phyloP scores from a whole-genome alignment of 2,797 vertebrate species.

The Bovichtus variegatus region DNA sequence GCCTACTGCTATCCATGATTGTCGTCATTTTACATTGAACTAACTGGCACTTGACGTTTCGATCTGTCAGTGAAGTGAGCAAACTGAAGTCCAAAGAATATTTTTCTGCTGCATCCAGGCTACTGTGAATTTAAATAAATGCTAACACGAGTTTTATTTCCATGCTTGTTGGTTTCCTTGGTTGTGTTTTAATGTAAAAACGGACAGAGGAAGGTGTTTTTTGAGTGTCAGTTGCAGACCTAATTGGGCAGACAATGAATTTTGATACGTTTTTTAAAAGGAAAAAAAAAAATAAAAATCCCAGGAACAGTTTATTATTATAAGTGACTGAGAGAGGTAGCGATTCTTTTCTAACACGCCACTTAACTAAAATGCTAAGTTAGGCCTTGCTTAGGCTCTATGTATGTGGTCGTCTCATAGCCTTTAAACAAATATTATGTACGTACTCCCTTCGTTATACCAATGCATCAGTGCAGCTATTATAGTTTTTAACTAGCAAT shows the following conservation, averaged over 20 bases:
- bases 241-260: conserved; percentile 75
- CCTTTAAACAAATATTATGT: conserved; percentile 66
- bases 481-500: conserved; percentile 88
- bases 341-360: conserved; percentile 63
- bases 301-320: conserved; percentile 60
- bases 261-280: conserved; percentile 69
- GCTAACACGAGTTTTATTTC: conserved; percentile 90
- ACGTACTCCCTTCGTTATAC: conserved; percentile 61
- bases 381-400: conserved; percentile 68
- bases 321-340: conserved; percentile 60
- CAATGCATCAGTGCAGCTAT: conserved; percentile 79
- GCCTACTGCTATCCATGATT: conserved; percentile 79
- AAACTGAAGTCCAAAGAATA: conserved; percentile 98
- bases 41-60: conserved; percentile 87
- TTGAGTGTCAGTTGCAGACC: conserved; percentile 62
- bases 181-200: conserved; percentile 74
- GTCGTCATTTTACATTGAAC: conserved; percentile 73
- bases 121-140: conserved; percentile 97
- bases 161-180: conserved; percentile 79
- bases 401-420: conserved; percentile 70
- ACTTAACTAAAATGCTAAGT: conserved; percentile 70
- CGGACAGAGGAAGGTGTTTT: conserved; percentile 68
- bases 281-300: conserved; percentile 27
- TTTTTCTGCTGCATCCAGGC: conserved; percentile 98
- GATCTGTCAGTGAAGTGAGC: conserved; percentile 86